Base-by-base conservation (phyloP, 1,140 invertebrate species). In the Sycobia sp. region DNA sequence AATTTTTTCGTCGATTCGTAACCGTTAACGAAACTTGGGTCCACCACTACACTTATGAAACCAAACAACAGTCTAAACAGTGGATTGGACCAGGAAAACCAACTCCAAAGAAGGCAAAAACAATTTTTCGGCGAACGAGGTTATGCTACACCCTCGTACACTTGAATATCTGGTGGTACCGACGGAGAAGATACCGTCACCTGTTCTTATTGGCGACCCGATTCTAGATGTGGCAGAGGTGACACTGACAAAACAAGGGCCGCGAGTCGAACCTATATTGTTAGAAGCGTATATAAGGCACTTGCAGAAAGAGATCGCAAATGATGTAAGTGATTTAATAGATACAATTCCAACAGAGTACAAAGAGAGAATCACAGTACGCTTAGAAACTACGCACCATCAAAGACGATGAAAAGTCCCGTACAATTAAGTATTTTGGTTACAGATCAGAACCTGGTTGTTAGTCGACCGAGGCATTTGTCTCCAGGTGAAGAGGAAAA, bases 191-290 rank as follows among this genome's bases (percentile, higher is more conserved):
- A n/a, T 67, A 14, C 46, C 49, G 4, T 49, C 65, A 2, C 16
- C 47, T 0, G 43, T 67, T 23, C 29, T 68, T 0, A 43, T 71
- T 10, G 65, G 69, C 0, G 58, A 66, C 14, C 67, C 67, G 11
- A 4, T 71, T 0, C 14, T 68, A 0, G 63, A 69, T 29, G 27
- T 64, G 8, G 67, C 59, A 0, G 60, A 62, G 0, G 46, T 66
- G 0, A 20, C 16, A 4, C 11, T 67, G 8, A 25, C 13, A 3
- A 58, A 50, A 27, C 13, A 59, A 20, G 25, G 41, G 1, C n/a
- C 61, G 1, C 32, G 32, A 4, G 34, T 65, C 0, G 32, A 43
- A 5, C 60, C 60, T 0, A 4, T 44, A 4, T 27, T 55, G 16
- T 22, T 20, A 22, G 58, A 58, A n/a, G 22, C 11, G 10, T 47